phyloP scores from a whole-genome alignment of 2,113 vertebrate genomes.

The Seriola quinqueradiata region DNA sequence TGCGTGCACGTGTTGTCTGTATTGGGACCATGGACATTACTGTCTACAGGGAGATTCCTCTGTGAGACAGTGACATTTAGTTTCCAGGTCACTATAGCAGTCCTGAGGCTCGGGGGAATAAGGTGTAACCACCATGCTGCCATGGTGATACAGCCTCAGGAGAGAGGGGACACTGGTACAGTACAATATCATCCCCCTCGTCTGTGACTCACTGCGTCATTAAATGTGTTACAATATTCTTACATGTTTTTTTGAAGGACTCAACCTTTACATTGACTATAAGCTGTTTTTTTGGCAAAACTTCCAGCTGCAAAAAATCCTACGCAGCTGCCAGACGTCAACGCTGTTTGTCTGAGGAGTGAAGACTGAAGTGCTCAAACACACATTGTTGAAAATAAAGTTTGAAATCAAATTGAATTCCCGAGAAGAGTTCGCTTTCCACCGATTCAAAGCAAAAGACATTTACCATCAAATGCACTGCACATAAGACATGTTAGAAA shows the following conservation, averaged over 20 bases:
- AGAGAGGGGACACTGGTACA: neutral
- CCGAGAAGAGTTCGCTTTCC: too few species aligned
- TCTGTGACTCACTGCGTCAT: neutral
- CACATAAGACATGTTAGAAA: too few species aligned
- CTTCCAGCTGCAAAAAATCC: neutral
- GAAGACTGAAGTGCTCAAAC: neutral
- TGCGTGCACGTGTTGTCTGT: conserved; percentile 37
- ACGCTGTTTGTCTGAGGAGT: neutral
- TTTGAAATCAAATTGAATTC: too few species aligned
- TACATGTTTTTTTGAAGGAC: neutral
- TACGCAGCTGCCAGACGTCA: neutral
- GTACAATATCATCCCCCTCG: neutral
- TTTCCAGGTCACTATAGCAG: conserved; percentile 63
- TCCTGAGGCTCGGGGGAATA: conserved; percentile 26
- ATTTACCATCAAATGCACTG: too few species aligned
- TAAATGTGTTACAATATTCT: neutral
- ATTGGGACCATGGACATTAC: conserved; percentile 18
- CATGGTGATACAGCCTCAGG: conserved; percentile 24
- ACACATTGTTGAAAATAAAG: too few species aligned
- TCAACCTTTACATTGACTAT: neutral
- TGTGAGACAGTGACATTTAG: conserved; percentile 64
- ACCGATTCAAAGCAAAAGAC: too few species aligned
- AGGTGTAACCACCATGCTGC: conserved; percentile 29
- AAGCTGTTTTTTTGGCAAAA: neutral
- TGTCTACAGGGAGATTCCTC: conserved; percentile 28